phyloP scores from a whole-genome alignment of 2,888 invertebrate species.

The Incurvaria masculella region DNA sequence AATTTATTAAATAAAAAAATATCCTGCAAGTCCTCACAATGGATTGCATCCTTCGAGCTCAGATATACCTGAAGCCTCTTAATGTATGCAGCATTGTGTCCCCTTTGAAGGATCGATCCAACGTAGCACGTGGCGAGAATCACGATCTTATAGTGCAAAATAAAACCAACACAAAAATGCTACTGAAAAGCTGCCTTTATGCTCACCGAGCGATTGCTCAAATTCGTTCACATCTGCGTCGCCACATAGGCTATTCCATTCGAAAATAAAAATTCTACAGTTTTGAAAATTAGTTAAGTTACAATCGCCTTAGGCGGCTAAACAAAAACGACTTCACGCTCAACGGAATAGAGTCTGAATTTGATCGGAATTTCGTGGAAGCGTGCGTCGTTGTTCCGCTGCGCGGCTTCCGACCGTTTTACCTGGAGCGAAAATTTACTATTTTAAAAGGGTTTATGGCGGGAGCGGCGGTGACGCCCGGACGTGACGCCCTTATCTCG shows the following conservation, averaged over 20 bases:
- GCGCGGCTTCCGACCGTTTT: no score
- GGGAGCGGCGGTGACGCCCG: background rate
- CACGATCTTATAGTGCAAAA: background rate
- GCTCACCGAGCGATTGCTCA: no score
- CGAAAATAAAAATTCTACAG: background rate
- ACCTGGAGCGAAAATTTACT: background rate
- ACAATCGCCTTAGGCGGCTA: no score
- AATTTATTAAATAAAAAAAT: no score
- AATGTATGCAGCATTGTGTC: background rate
- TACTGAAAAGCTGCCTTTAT: no score
- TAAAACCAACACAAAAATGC: background rate
- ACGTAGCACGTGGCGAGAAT: background rate
- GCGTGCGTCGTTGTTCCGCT: no score
- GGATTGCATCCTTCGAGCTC: no score
- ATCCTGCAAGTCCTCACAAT: no score
- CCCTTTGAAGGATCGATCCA: background rate
- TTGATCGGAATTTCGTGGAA: background rate
- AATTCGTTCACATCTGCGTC: no score
- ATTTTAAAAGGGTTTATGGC: background rate
- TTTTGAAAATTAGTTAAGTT: background rate
- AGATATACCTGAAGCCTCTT: background rate
- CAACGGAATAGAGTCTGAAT: background rate
- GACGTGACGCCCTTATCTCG: background rate
- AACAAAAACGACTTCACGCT: background rate
- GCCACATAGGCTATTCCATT: background rate